Base-by-base conservation (phyloP, 2,113 vertebrate genomes). In the Scatophagus argus region DNA sequence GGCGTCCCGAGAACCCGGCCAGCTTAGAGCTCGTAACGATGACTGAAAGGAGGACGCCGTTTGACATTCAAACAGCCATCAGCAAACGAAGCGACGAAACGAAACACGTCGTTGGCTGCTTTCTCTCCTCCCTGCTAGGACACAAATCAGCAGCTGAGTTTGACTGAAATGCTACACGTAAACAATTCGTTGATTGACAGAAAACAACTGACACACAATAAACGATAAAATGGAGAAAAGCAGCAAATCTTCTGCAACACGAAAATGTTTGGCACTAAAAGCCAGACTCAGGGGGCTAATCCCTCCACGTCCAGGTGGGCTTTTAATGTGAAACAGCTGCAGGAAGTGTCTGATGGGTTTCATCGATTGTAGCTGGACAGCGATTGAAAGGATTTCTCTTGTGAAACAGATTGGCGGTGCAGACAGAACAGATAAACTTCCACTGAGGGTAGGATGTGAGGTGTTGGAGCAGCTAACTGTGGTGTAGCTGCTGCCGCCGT, bases 51-150 rank as follows among this genome's bases (percentile, higher is more conserved):
- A 64, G 32, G 39, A 6, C 2, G 36, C 69, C 29, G 82, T 79
- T 77, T 52, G 75, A 52, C 72, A 47, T 46, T 27, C 44, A 46
- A 73, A 74, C 19, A 49, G 36, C 8, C 64, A 49, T 32, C 56
- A 54, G 39, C 44, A 29, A 29, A 25, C 10, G 39, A 52, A 32
- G 13, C 9, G 46, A 12, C 21, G 34, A 12, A 64, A 32, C 3
- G 55, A 39, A 70, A 79, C 63, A 55, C 41, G 68, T 59, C 23
- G n/a, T 43, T 47, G 63, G 74, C 54, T 60, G 80, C 8, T 46
- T 61, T 31, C 49, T 55, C 54, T 32, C 16, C 9, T 8, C 47
- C 6, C 39, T 38, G 36, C 5, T 38, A 8, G n/a, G 5, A 49
- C 8, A 47, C 44, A 47, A 9, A n/a, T n/a, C 41, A 14, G 51